Conservation (phyloP, 2,888 invertebrate genomes). For the Polymixis flavicincta region DNA sequence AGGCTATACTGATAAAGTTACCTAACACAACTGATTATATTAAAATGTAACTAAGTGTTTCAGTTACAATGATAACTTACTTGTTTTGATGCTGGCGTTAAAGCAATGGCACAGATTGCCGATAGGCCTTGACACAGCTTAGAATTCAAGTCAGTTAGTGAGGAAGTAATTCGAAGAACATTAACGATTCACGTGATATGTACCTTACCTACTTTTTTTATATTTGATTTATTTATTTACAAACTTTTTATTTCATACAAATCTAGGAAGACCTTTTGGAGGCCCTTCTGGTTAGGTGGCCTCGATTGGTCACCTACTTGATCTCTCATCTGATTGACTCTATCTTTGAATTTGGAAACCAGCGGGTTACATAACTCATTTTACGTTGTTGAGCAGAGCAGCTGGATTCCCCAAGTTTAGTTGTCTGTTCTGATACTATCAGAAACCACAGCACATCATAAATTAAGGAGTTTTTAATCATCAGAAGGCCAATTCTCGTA, state of each 20-base stretch:
- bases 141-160: constrained; percentile 33
- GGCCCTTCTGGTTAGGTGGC: not conserved
- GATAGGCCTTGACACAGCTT: constrained; percentile 47
- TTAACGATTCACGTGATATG: constrained; percentile 15
- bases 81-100: constrained; percentile 10
- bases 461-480: too few species aligned
- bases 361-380: not conserved
- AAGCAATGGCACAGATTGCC: not conserved
- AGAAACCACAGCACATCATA: not conserved
- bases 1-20: constrained; percentile 1
- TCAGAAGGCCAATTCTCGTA: not conserved
- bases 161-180: constrained; percentile 38
- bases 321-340: not conserved
- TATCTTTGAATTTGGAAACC: not conserved
- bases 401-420: not conserved
- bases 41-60: not conserved
- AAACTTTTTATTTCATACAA: not conserved
- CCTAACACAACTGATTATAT: not conserved
- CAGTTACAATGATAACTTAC: not conserved
- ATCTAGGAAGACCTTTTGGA: not conserved
- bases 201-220: constrained; percentile 1
- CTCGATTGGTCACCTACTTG: not conserved
- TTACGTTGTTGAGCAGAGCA: too few species aligned
- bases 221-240: constrained; percentile 1
- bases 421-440: not conserved